Evolutionary conservation across 1,140 invertebrate species (phyloP), one percentile per base, ranked within the genome.

Genomic region (Archivesica marissinica): DNA sequence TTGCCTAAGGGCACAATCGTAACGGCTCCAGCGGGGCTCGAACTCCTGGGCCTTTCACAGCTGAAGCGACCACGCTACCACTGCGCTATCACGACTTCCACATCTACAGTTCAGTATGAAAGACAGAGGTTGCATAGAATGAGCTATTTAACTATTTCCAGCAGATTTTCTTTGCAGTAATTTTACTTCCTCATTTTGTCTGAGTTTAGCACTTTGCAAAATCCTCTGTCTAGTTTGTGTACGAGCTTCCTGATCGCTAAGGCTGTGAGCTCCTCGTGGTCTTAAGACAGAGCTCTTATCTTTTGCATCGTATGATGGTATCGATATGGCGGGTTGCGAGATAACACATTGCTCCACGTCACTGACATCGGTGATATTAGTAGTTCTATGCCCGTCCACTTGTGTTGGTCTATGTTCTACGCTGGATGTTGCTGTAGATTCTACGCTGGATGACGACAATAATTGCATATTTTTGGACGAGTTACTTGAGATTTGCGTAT

Each of bases 181-280:
- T 35, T 61, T 52, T 47, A 25, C 44, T 11, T 47, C 61, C 44
- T 72, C 66, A n/a, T 20, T 15, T n/a, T 81, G 79, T 54, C 79
- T 70, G 11, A 41, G 17, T 38, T 68, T 52, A 44, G 79, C 79
- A 72, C 64, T 72, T 33, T 81, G 79, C 33, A 81, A 44, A 70
- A 81, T 81, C 17, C 68, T 52, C 39, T 81, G 79, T 39, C 79
- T 68, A 2, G 79, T 81, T 17, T 66, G 54, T 25, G 72, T 30
- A n/a, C 64, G 0, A 2, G 66, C 79, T 54, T 81, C 79, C 50
- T 66, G 56, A 17, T 79, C 56, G 28, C 35, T 79, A 4, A 79
- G 13, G 33, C 41, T 44, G 23, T 66, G 35, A 64, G 25, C 56
- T 4, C 17, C 59, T 38, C 77, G 33, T 1, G 59, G 23, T 11